phyloP scores from a whole-genome alignment of 2,888 invertebrate species.

The Panorpa germanica region DNA sequence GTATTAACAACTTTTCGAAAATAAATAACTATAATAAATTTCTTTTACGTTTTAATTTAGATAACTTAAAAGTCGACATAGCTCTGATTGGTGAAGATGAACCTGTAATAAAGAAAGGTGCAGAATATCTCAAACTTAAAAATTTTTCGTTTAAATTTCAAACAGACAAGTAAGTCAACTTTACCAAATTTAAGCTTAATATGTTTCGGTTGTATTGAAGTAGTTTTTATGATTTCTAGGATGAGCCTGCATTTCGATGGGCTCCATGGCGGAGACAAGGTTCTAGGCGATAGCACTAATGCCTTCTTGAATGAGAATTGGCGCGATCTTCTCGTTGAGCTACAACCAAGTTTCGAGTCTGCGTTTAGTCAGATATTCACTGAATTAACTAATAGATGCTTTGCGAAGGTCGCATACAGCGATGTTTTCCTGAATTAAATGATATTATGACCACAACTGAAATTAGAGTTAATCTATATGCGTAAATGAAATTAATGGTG shows the following conservation, averaged over 20 bases:
- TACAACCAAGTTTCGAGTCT: conserved; percentile 19
- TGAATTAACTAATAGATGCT: conserved; percentile 14
- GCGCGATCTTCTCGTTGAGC: conserved; percentile 22
- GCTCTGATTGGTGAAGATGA: conserved; percentile 11
- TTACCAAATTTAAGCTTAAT: too few species aligned
- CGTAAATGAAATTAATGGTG: too few species aligned
- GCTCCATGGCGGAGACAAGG: conserved; percentile 25
- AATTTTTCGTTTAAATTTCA: conserved; percentile 13
- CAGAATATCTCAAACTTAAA: conserved; percentile 14
- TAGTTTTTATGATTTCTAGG: conserved; percentile 6
- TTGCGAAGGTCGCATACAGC: conserved; percentile 16
- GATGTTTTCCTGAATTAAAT: conserved; percentile 15
- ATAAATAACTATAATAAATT: too few species aligned
- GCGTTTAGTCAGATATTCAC: conserved; percentile 19
- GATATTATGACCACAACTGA: too few species aligned
- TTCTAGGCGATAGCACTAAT: conserved; percentile 26
- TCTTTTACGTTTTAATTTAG: too few species aligned
- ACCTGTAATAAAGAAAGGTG: conserved; percentile 12
- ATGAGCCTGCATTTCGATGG: conserved; percentile 18
- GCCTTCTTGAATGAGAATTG: conserved; percentile 28
- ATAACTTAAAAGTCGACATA: too few species aligned
- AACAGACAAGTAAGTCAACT: too few species aligned
- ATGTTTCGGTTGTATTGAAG: too few species aligned
- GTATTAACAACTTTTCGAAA: too few species aligned
- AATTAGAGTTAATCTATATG: too few species aligned